Evolutionary conservation across 2,113 vertebrate species (phyloP).

Genomic region (Calypte anna): DNA sequence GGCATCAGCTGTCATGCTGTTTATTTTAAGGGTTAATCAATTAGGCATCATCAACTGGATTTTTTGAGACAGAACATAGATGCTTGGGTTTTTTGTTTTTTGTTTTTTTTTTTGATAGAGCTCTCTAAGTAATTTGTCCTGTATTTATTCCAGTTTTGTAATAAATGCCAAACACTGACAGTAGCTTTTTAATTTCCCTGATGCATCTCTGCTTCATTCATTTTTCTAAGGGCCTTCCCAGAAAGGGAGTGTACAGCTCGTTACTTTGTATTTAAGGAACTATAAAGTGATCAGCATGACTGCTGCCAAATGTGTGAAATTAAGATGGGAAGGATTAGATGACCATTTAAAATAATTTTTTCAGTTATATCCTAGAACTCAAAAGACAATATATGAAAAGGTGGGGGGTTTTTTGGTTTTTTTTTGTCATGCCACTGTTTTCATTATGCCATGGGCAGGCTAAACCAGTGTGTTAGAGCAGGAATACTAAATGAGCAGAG

Average conservation of each 20-base stretch:
- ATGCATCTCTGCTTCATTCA: background rate
- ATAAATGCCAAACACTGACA: background rate
- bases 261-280: background rate
- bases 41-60: background rate
- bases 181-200: background rate
- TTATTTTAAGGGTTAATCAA: background rate
- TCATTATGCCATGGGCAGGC: background rate
- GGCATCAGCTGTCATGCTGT: background rate
- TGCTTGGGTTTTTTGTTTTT: background rate
- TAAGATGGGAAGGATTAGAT: slow-evolving; percentile 12
- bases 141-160: background rate
- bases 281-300: background rate
- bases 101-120: background rate
- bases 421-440: background rate
- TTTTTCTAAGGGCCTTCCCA: background rate
- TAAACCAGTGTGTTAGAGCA: background rate
- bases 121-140: background rate
- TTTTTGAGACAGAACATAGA: background rate
- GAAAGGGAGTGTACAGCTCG: background rate
- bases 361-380: background rate
- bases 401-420: background rate
- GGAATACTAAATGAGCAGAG: background rate
- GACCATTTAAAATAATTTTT: background rate
- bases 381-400: background rate
- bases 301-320: background rate